These are phyloP conservation scores for Emydura subglobosa DNA, from an alignment of 2,113 vertebrate genomes.

Conservation along the genomic window DNA sequence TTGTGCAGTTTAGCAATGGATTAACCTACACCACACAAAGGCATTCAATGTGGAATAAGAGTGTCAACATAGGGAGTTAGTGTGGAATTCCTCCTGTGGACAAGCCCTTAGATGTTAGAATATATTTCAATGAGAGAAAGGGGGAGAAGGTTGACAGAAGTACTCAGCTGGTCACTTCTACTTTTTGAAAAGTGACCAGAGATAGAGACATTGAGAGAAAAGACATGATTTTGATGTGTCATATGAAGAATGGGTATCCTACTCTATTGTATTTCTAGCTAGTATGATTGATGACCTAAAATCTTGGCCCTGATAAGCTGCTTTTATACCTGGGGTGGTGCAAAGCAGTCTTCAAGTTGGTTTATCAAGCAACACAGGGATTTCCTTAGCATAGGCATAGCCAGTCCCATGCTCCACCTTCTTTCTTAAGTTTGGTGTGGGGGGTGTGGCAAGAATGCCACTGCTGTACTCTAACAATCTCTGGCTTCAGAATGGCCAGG, in stretches of 20 bases:
- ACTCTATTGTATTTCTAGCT: not conserved
- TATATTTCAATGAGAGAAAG: not conserved
- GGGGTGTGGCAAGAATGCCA: fast-evolving
- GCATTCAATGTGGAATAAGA: too few relatives aligned
- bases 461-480: fast-evolving
- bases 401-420: not conserved
- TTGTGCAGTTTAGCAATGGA: too few relatives aligned
- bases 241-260: not conserved
- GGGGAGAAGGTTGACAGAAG: not conserved
- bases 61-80: too few relatives aligned
- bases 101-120: not conserved
- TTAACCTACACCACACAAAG: too few relatives aligned
- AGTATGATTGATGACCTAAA: not conserved
- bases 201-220: not conserved
- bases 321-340: not conserved
- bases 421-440: not conserved
- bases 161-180: not conserved
- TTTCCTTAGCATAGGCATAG: not conserved
- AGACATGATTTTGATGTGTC: not conserved
- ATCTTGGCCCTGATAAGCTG: not conserved
- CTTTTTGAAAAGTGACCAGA: not conserved
- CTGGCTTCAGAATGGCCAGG: not conserved
- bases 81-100: too few relatives aligned
- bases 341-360: not conserved
- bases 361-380: not conserved